phyloP scores from a whole-genome alignment of 2,888 invertebrate species.

The Eupithecia exiguata region DNA sequence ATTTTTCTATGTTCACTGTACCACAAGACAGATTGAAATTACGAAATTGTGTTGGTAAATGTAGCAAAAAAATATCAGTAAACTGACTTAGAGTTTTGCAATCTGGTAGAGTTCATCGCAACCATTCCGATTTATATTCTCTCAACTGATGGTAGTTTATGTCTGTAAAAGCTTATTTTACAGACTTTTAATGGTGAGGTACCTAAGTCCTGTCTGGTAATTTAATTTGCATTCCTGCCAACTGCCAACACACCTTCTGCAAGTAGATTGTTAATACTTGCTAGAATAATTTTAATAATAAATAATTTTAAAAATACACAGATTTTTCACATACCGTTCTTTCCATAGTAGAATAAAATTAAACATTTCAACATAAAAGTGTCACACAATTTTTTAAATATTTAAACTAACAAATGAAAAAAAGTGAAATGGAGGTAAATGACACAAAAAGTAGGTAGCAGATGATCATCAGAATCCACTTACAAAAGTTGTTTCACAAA shows the following conservation, averaged over 20 bases:
- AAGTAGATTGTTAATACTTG: background rate
- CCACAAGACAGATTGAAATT: conserved; percentile 18
- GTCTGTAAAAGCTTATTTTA: background rate
- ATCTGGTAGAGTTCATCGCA: background rate
- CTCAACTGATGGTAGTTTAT: conserved; percentile 2
- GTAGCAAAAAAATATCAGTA: background rate
- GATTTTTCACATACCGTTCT: background rate
- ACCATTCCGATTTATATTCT: background rate
- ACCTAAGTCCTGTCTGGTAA: background rate
- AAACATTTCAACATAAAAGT: background rate
- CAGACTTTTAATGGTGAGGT: conserved; percentile 2
- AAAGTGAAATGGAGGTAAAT: background rate
- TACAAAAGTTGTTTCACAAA: background rate
- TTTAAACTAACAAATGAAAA: background rate
- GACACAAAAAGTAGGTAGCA: background rate
- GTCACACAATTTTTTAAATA: too few species aligned
- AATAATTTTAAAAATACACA: background rate
- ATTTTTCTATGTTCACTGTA: conserved; percentile 24
- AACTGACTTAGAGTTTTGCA: background rate
- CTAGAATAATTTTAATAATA: background rate
- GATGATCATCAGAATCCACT: background rate
- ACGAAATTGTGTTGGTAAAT: conserved; percentile 10
- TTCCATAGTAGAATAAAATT: background rate
- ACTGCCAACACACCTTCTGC: background rate
- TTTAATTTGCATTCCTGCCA: conserved; percentile 7